phyloP scores from a whole-genome alignment of 2,888 invertebrate species.

The Agrotis segetum region DNA sequence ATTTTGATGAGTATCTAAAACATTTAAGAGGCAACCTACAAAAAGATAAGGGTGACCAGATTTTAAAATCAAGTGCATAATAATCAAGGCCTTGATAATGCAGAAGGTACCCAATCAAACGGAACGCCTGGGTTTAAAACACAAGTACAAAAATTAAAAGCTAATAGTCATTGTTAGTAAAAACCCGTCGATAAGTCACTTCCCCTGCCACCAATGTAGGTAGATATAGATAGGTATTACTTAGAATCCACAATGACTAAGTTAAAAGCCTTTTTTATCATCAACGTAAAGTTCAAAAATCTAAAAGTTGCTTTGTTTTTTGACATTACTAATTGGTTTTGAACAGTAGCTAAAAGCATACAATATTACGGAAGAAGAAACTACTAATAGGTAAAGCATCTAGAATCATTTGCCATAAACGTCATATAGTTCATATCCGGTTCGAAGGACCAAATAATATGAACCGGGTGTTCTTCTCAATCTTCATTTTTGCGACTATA shows the following conservation, averaged over 20 bases:
- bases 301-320: neutral
- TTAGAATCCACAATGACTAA: conserved; percentile 34
- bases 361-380: neutral
- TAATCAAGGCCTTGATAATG: no score
- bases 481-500: neutral
- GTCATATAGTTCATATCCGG: neutral
- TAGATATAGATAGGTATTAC: conserved; percentile 9
- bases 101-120: neutral
- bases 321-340: conserved; percentile 4
- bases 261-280: conserved; percentile 19
- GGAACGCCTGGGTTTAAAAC: conserved; percentile 7
- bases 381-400: no score
- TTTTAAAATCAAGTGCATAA: no score
- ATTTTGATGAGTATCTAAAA: no score
- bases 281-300: neutral
- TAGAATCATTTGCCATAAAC: neutral
- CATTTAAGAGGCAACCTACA: no score
- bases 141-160: conserved; percentile 14
- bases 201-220: conserved; percentile 30
- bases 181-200: conserved; percentile 46
- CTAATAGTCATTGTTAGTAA: conserved; percentile 34
- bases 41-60: no score
- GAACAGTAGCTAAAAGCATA: conserved; percentile 2
- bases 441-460: neutral
- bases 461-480: neutral